Evolutionary conservation across 2,888 invertebrate species (phyloP), one percentile per base, ranked within the genome.

Genomic region (Caenorhabditis macrosperma): DNA sequence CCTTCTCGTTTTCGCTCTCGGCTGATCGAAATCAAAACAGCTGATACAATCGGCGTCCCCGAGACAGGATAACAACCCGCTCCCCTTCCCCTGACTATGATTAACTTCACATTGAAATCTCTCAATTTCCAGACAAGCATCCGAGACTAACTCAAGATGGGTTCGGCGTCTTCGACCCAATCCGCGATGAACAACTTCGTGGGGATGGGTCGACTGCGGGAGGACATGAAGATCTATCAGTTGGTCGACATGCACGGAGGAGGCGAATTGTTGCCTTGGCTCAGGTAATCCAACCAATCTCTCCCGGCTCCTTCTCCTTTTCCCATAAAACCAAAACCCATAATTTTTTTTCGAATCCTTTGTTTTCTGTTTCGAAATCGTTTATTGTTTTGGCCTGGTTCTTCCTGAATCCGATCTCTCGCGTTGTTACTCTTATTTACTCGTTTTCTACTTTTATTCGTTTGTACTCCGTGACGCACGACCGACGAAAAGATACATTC

Each of bases 241-340:
- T 44, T 97, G 55, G 94, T 95, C 6, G 95, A 96, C 92, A 92
- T 97, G 67, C 96, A 96, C 94, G 95, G 96, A 82, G 95, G 95
- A 28, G 98, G 97, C 67, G 93, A 95, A n/a, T 92, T 97, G 26
- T 95, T 97, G 9, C 95, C 96, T 89, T 94, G 84, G 84, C 48
- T 84, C 30, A 60, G 82, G 84, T 82, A 33, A 48, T 63, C 28
- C 55, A 15, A 12, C 28, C 17, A 15, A 15, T 26, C 2, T 59
- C 28, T 44, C 28, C 28, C 1, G n/a, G n/a, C n/a, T n/a, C n/a
- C n/a, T 33, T 33, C 33, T 7, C 33, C 33, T 33, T 33, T 5
- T 7, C 33, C 33, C 33, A 33, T 33, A 33, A 33, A 33, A 7
- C 33, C 9, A 33, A 9, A 33, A 33, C 33, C 33, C 9, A 33